These are phyloP conservation scores for Troides oblongomaculatus DNA, from an alignment of 2,888 invertebrate species.

Conservation along the genomic window DNA sequence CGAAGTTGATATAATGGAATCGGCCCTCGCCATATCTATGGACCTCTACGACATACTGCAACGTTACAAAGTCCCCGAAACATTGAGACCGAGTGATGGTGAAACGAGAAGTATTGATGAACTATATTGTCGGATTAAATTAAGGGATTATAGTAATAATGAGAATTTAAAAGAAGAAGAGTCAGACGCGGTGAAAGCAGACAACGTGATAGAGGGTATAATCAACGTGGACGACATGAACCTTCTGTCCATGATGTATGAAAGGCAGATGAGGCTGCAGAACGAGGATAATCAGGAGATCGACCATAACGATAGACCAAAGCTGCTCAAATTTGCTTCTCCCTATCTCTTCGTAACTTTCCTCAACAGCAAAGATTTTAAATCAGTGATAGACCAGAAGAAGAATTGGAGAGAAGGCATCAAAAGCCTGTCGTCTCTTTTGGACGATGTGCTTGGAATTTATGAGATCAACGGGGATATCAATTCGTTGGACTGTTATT, in stretches of 20 bases:
- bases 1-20: conserved; percentile 85
- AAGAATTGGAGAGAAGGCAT: conserved; percentile 84
- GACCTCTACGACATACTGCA: conserved; percentile 77
- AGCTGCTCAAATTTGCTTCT: conserved; percentile 55
- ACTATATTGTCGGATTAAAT: conserved; percentile 46
- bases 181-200: conserved; percentile 45
- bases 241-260: conserved; percentile 81
- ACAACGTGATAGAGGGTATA: conserved; percentile 84
- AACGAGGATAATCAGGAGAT: conserved; percentile 42
- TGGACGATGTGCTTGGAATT: conserved; percentile 86
- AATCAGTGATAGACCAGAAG: conserved; percentile 80
- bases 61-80: conserved; percentile 74
- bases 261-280: conserved; percentile 67
- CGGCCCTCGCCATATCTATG: conserved; percentile 77
- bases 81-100: conserved; percentile 46
- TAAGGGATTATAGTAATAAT: conserved; percentile 39
- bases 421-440: conserved; percentile 84
- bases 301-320: conserved; percentile 37
- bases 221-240: conserved; percentile 82
- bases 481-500: conserved; percentile 87
- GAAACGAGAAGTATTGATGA: conserved; percentile 51
- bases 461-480: conserved; percentile 76
- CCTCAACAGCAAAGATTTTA: conserved; percentile 80
- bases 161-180: conserved; percentile 42
- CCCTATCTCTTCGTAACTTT: conserved; percentile 82